A percentile compares a stretch with the other conserved stretches of the same genome.
These are phyloP conservation scores for Dilophus febrilis DNA, from an alignment of 2,888 invertebrate species.

Conservation along the genomic window DNA sequence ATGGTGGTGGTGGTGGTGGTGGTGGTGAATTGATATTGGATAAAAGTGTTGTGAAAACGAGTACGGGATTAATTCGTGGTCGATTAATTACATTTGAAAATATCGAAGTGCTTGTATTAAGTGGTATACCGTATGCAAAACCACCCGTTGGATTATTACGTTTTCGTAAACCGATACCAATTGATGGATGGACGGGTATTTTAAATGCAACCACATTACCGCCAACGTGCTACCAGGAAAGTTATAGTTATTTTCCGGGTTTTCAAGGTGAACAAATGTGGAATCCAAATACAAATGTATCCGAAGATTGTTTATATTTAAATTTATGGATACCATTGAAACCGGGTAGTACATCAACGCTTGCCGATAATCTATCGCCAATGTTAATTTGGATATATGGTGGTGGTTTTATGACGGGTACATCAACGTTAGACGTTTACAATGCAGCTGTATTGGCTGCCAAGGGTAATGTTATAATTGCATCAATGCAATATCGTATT, in stretches of 20 bases:
- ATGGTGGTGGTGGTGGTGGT: too few relatives aligned
- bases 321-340: conserved; percentile 90
- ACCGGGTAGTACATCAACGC: conserved; percentile 20
- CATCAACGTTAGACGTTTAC: conserved; percentile 83
- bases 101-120: conserved; percentile 71
- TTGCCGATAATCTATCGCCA: conserved; percentile 33
- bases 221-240: conserved; percentile 75
- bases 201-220: conserved; percentile 65
- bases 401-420: conserved; percentile 86
- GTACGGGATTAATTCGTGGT: conserved; percentile 65
- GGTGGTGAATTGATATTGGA: conserved; percentile 32
- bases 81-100: conserved; percentile 64
- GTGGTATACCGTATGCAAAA: conserved; percentile 85
- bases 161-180: conserved; percentile 69
- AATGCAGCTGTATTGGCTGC: conserved; percentile 84
- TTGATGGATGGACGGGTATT: conserved; percentile 75
- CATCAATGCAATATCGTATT: conserved; percentile 85
- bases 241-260: conserved; percentile 73
- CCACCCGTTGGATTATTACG: conserved; percentile 72
- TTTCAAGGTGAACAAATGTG: conserved; percentile 91
- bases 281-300: conserved; percentile 88
- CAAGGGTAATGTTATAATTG: conserved; percentile 80
- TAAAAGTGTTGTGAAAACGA: conserved; percentile 66
- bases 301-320: conserved; percentile 90
- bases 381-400: conserved; percentile 89